phyloP scores from a whole-genome alignment of 2,888 invertebrate species.

The Balanococcus diminutus region DNA sequence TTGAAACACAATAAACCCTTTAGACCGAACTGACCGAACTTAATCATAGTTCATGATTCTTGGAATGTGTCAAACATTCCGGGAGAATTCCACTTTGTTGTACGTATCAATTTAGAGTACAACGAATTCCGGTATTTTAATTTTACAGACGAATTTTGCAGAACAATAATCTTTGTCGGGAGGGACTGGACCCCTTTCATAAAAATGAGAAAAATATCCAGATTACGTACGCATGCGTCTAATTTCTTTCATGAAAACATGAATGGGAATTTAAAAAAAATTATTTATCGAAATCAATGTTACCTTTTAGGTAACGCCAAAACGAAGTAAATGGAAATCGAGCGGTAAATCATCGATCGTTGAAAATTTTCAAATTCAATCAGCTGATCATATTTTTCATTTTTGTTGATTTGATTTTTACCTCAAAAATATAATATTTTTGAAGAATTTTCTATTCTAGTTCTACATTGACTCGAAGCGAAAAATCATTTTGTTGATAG shows the following conservation, averaged over 20 bases:
- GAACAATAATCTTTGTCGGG: background rate
- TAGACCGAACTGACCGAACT: constrained; percentile 5
- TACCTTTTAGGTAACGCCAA: background rate
- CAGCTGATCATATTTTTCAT: background rate
- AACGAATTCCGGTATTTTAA: background rate
- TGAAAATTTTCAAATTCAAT: background rate
- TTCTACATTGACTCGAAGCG: too few species aligned
- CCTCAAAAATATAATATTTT: too few species aligned
- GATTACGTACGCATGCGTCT: background rate
- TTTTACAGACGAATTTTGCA: background rate
- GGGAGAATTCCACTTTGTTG: background rate
- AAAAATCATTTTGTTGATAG: too few species aligned
- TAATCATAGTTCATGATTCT: background rate
- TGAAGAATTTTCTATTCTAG: too few species aligned
- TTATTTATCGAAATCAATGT: constrained; percentile 10
- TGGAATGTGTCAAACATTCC: background rate
- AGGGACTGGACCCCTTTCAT: background rate
- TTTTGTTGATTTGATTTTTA: too few species aligned
- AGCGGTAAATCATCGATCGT: too few species aligned
- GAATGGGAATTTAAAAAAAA: background rate
- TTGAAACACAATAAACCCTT: too few species aligned
- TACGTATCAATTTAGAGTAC: background rate
- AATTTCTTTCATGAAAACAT: constrained; percentile 31
- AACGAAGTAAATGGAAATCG: background rate
- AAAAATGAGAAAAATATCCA: background rate